Conservation (phyloP, 2,797 vertebrate species). For the Eulemur albifrons region DNA sequence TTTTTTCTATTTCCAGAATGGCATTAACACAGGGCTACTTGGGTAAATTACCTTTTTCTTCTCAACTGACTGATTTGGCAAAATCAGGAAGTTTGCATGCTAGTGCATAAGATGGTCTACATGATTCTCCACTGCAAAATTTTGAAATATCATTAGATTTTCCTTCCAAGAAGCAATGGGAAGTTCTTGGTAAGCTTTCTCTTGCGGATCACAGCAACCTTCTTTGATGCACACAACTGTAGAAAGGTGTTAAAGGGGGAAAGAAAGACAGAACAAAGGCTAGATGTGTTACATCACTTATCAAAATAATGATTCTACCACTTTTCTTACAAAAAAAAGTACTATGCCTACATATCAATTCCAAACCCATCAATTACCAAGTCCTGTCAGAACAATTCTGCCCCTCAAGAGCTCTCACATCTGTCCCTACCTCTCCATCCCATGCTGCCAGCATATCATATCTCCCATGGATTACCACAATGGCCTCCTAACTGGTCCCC, state of each 20-base stretch:
- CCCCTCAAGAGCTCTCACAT: not conserved
- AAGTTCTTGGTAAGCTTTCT: not conserved
- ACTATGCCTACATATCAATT: not conserved
- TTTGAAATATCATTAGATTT: not conserved
- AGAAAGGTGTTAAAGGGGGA: conserved; percentile 4
- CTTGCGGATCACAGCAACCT: not conserved
- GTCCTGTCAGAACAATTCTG: not conserved
- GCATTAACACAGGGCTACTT: conserved; percentile 15
- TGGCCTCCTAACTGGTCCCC: not conserved
- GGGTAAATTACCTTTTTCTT: not conserved
- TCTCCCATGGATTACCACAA: not conserved
- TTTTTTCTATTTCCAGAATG: conserved; percentile 7
- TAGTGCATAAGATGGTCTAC: not conserved
- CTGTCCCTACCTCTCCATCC: not conserved
- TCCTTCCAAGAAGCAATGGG: conserved; percentile 13
- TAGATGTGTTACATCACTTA: not conserved
- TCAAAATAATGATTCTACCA: not conserved
- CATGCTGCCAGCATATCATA: not conserved
- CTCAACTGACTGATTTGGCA: conserved; percentile 21
- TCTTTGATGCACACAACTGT: not conserved
- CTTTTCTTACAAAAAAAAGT: not conserved
- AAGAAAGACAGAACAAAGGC: not conserved
- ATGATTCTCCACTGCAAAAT: not conserved
- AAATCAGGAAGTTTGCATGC: conserved; percentile 30
- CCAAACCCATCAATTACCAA: not conserved